Conservation (phyloP, 2,797 vertebrate species). For the Neoniphon sammara region DNA sequence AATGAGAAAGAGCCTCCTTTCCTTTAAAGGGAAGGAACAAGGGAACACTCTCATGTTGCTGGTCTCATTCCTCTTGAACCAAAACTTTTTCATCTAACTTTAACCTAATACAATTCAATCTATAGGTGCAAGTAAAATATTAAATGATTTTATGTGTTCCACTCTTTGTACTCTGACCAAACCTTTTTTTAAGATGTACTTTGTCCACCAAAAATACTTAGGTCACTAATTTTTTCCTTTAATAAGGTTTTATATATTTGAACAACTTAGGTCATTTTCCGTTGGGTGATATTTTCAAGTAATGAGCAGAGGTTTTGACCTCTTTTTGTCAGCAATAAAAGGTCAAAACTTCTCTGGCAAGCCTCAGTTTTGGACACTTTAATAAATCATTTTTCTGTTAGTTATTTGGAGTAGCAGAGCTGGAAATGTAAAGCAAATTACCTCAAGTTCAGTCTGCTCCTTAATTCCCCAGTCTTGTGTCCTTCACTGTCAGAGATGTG, state of each 20-base stretch:
- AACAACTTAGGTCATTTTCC: conserved; percentile 17
- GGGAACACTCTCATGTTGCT: too few species aligned
- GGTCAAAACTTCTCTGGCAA: conserved; percentile 1
- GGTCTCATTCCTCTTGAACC: neutral
- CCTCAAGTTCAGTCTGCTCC: conserved; percentile 1
- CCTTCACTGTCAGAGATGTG: neutral
- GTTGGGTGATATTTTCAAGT: conserved; percentile 20
- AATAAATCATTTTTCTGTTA: neutral
- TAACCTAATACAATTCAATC: neutral
- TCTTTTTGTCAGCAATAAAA: conserved; percentile 16
- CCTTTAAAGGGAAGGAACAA: neutral
- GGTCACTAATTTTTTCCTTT: neutral
- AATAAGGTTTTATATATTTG: neutral
- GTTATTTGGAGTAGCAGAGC: conserved; percentile 5
- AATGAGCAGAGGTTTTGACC: conserved; percentile 12
- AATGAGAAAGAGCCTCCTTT: neutral
- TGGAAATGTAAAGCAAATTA: conserved; percentile 3
- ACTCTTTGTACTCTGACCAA: neutral
- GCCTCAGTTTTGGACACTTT: neutral
- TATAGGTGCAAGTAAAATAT: neutral
- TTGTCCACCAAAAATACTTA: neutral
- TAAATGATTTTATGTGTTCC: neutral
- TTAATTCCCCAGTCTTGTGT: neutral
- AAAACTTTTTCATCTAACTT: neutral
- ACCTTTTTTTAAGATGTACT: neutral